Evolutionary conservation across 2,113 vertebrate species (phyloP).

Genomic region (Oxyura jamaicensis): DNA sequence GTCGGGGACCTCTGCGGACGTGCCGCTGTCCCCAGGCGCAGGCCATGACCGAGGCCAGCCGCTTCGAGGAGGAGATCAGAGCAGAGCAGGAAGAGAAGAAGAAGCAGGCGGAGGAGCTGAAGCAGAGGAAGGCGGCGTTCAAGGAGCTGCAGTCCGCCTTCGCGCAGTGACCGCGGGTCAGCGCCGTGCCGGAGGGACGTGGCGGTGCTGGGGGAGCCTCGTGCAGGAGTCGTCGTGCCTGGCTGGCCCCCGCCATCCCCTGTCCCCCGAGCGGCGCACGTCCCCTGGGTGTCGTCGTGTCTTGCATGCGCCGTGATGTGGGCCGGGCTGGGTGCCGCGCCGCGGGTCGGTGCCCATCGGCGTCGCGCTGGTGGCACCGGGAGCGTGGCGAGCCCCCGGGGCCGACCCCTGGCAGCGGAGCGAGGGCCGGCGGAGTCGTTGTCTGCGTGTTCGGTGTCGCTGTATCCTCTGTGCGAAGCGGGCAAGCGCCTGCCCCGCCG

Average conservation of each 20-base stretch:
- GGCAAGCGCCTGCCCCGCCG: background rate
- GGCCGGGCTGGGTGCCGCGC: background rate
- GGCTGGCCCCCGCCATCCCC: too few species aligned
- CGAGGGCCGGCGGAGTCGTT: too few species aligned
- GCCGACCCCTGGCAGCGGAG: too few species aligned
- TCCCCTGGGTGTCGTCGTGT: background rate
- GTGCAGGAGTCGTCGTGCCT: background rate
- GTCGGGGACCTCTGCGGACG: fast-evolving
- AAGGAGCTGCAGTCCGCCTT: constrained; percentile 91
- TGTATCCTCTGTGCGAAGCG: background rate
- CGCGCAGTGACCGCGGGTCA: constrained; percentile 71
- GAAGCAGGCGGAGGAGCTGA: constrained; percentile 90
- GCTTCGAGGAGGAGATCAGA: constrained; percentile 94
- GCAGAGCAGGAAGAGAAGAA: constrained; percentile 93
- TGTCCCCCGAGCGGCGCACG: too few species aligned
- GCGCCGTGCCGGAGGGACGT: background rate
- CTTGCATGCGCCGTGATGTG: background rate
- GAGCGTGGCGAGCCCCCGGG: too few species aligned
- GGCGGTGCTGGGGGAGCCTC: background rate
- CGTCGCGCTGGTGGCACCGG: background rate
- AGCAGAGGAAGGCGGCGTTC: constrained; percentile 90
- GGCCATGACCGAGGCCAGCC: constrained; percentile 87
- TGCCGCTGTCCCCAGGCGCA: constrained; percentile 76
- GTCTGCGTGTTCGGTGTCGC: background rate
- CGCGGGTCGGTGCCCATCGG: fast-evolving